These are phyloP conservation scores for Lasius fuliginosus DNA, from an alignment of 2,888 invertebrate species.

Conservation along the genomic window DNA sequence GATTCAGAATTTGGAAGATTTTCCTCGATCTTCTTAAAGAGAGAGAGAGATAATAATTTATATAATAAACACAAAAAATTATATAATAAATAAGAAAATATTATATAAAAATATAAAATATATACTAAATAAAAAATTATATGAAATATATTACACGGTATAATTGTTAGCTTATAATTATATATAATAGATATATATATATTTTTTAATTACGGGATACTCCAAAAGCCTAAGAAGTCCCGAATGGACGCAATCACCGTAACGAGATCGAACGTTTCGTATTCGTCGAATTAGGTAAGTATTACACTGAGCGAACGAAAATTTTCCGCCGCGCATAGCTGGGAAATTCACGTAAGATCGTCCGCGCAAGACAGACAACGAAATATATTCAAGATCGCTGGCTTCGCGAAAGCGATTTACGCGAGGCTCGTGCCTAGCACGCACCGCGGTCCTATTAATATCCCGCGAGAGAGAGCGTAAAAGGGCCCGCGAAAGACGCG, in stretches of 20 bases:
- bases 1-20: background rate
- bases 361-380: background rate
- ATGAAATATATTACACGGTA: background rate
- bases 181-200: background rate
- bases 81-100: background rate
- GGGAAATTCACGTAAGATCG: background rate
- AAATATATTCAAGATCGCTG: constrained; percentile 28
- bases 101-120: background rate
- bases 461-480: constrained; percentile 64
- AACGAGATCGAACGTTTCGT: background rate
- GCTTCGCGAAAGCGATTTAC: constrained; percentile 60
- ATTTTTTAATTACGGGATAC: background rate
- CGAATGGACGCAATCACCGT: background rate
- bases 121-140: background rate
- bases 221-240: background rate
- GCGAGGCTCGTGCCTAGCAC: constrained; percentile 64
- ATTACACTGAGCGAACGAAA: background rate
- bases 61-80: background rate
- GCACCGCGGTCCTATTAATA: constrained; percentile 70
- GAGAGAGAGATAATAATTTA: background rate
- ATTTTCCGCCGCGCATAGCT: background rate
- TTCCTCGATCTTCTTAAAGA: background rate
- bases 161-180: background rate
- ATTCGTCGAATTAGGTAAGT: background rate
- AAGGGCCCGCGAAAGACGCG: constrained; percentile 37